Evolutionary conservation across 2,888 invertebrate species (phyloP).

Genomic region (Trissolcus brochymenae): DNA sequence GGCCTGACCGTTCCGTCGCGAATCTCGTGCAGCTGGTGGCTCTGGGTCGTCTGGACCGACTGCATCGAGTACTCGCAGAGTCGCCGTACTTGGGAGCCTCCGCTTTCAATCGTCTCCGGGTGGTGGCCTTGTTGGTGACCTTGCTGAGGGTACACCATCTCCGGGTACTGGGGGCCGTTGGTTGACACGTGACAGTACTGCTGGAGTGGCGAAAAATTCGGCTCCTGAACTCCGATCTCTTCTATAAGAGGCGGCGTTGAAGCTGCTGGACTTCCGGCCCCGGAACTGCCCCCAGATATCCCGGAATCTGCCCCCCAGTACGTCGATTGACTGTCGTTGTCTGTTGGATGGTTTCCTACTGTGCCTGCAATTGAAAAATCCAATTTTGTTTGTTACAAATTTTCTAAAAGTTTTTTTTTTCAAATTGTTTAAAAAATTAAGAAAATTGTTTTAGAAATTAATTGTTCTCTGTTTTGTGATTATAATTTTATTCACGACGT

Average conservation of each 20-base stretch:
- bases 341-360: conserved; percentile 53
- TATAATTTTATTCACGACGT: too few relatives aligned
- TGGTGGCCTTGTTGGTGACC: conserved; percentile 55
- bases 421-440: too few relatives aligned
- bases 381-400: too few relatives aligned
- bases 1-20: conserved; percentile 64
- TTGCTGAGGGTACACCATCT: conserved; percentile 57
- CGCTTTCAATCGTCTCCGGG: conserved; percentile 38
- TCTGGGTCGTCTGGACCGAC: conserved; percentile 33
- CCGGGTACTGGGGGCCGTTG: conserved; percentile 62
- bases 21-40: conserved; percentile 55
- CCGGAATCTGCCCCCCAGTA: conserved; percentile 74
- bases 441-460: too few relatives aligned
- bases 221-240: conserved; percentile 71
- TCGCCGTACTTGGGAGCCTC: conserved; percentile 19
- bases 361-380: conserved; percentile 7
- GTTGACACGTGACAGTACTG: conserved; percentile 61
- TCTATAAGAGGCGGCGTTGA: conserved; percentile 74
- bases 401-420: too few relatives aligned
- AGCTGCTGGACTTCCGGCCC: conserved; percentile 72
- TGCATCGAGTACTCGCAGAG: conserved; percentile 48
- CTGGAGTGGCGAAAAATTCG: conserved; percentile 65
- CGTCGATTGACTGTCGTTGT: conserved; percentile 70
- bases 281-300: conserved; percentile 73
- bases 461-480: too few relatives aligned